Base-by-base conservation (phyloP, 2,888 invertebrate species). In the Watsonalla cultraria region DNA sequence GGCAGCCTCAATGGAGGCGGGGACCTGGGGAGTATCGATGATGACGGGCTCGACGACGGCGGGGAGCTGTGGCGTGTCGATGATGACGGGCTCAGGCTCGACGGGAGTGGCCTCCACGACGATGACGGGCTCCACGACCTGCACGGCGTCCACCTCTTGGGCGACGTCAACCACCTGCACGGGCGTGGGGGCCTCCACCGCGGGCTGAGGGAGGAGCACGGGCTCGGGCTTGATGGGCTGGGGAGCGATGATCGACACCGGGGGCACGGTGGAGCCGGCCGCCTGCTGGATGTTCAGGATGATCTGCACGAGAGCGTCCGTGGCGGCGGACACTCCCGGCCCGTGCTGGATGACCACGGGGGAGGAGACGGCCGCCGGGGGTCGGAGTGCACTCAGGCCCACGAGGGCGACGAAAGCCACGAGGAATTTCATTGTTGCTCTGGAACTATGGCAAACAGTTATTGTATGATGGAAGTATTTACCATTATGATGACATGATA, bases 351-450 rank as follows among this genome's bases (percentile, higher is more conserved):
- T 53, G 47, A 61, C 69, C 33, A 62, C 65, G 53, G 70, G 66
- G 7, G 54, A 46, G 47, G 67, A 62, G 34, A 60, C 50, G 52
- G 62, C 60, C 48, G 64, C 56, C 33, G 52, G 24, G 24, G 74
- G 71, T 58, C 54, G 55, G 60, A 78, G 79, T 49, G 61, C 63
- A 46, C 80, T 75, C 58, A 82, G 65, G 57, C 78, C 80, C 59
- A 78, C 68, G 55, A 81, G 52, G 60, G 77, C 73, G 54, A 67
- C 73, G 66, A 84, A 74, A 45, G 73, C 80, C 54, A 82, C 55
- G 68, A 81, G 66, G 74, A 75, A 78, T 74, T 84, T 84, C 86
- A 84, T 86, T 56, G 73, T 75, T 62, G 56, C 54, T 71, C 79
- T 80, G 60, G 37, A 70, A 66, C 54, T 24, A 24, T 24, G 24